A percentile compares a stretch with the other conserved stretches of the same genome.
Evolutionary conservation across 53 echinoderm and acorn worm genomes (phyloP).

Genomic region (Echinometra lucunter): DNA sequence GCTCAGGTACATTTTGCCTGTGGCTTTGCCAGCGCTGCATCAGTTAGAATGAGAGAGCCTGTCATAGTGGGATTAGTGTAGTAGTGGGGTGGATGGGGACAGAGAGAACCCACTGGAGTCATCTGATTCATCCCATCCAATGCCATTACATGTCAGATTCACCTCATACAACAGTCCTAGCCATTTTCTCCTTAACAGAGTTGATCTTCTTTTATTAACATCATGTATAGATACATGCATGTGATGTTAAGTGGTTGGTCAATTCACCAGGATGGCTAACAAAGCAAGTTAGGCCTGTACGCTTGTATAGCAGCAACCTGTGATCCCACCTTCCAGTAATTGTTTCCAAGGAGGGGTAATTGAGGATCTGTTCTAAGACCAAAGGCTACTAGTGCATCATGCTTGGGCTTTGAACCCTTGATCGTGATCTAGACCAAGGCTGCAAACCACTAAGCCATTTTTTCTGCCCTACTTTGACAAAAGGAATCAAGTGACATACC

Average conservation of each 20-base stretch:
- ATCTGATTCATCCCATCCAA: neutral
- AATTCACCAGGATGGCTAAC: neutral
- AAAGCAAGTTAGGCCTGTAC: neutral
- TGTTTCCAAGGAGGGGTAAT: too few relatives aligned
- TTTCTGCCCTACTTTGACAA: too few relatives aligned
- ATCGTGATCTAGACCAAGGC: too few relatives aligned
- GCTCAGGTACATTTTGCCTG: constrained; percentile 42
- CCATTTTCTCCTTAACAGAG: neutral
- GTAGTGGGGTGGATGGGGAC: neutral
- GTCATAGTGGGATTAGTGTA: neutral
- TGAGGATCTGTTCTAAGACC: too few relatives aligned
- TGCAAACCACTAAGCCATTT: too few relatives aligned
- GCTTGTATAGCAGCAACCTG: too few relatives aligned
- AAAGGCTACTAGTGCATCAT: too few relatives aligned
- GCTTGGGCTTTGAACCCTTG: too few relatives aligned
- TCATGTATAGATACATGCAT: neutral
- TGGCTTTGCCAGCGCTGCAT: constrained; percentile 24
- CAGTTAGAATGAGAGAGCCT: neutral
- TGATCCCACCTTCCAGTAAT: too few relatives aligned
- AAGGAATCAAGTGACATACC: too few relatives aligned
- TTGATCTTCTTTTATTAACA: neutral
- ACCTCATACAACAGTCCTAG: neutral
- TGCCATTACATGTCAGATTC: neutral
- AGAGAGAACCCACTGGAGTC: neutral
- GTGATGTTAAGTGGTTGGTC: neutral